Evolutionary conservation across 2,113 vertebrate species (phyloP), one percentile per base, ranked within the genome.

Genomic region (Acanthochromis polyacanthus): DNA sequence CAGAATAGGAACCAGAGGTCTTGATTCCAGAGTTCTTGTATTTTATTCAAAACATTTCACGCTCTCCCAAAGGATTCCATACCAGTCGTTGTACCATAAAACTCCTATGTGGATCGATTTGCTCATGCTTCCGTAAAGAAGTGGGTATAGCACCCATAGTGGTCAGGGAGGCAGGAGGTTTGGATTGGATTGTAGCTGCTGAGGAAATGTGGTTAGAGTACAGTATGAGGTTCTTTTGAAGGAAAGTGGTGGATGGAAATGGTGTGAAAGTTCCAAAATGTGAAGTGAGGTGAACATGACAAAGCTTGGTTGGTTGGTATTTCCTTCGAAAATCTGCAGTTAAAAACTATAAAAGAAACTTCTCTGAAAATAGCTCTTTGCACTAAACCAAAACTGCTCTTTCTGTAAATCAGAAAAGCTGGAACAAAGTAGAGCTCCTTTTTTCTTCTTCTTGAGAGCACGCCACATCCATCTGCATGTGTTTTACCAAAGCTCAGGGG

Each of bases 11-110:
- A 70, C 4, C 50, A 15, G 52, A 48, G 78, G 71, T 74, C 12
- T 56, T 10, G 5, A 43, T 70, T 75, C 57, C 52, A 15, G 32
- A 80, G 51, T 79, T 60, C 74, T 64, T 51, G 71, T 52, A 48
- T 62, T 75, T 81, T 40, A 72, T 63, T 80, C 67, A 71, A 45
- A 65, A 65, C 55, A 75, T 75, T 81, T 88, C 82, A 87, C 78
- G 68, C 69, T 11, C 38, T n/a, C 51, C 85, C 64, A 86, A 83
- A 79, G 72, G 57, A 70, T 51, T 67, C 45, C 55, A 11, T 16
- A 46, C 62, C 60, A 40, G 16, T 23, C 48, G 53, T 0, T 17
- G 68, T 28, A 20, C 72, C 83, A 48, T 77, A 78, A 76, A 79
- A 68, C 52, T 56, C 52, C 75, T 22, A 0, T 60, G 36, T 74